Conservation (phyloP, 2,888 invertebrate species). For the Hetaerina titia region DNA sequence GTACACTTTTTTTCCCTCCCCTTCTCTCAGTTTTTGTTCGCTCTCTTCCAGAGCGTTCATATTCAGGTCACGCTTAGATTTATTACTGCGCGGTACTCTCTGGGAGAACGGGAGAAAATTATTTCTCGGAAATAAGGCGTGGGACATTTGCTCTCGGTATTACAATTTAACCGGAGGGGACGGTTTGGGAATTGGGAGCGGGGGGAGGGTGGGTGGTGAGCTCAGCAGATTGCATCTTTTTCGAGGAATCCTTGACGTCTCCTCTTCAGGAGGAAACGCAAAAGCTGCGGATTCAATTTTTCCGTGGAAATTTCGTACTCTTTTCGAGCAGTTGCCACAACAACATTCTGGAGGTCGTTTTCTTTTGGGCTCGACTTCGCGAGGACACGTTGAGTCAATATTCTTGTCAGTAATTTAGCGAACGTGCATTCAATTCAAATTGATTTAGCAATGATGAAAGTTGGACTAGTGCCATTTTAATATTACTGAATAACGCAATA, state of each 20-base stretch:
- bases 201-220: neutral
- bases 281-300: neutral
- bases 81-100: neutral
- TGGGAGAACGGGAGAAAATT: neutral
- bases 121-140: neutral
- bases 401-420: too few relatives aligned
- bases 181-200: neutral
- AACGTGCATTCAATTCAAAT: too few relatives aligned
- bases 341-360: neutral
- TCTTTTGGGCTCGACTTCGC: too few relatives aligned
- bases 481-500: too few relatives aligned
- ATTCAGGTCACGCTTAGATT: conserved; percentile 2
- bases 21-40: neutral
- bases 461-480: too few relatives aligned
- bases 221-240: neutral
- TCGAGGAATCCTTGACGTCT: neutral
- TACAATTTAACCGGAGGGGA: neutral
- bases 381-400: too few relatives aligned
- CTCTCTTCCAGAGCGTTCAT: neutral
- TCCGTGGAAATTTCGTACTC: neutral
- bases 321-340: neutral
- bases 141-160: neutral
- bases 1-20: neutral
- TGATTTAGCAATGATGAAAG: too few relatives aligned
- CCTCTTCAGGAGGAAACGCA: neutral